These are phyloP conservation scores for Eriosoma lanigerum DNA, from an alignment of 1,140 invertebrate species.

Conservation along the genomic window DNA sequence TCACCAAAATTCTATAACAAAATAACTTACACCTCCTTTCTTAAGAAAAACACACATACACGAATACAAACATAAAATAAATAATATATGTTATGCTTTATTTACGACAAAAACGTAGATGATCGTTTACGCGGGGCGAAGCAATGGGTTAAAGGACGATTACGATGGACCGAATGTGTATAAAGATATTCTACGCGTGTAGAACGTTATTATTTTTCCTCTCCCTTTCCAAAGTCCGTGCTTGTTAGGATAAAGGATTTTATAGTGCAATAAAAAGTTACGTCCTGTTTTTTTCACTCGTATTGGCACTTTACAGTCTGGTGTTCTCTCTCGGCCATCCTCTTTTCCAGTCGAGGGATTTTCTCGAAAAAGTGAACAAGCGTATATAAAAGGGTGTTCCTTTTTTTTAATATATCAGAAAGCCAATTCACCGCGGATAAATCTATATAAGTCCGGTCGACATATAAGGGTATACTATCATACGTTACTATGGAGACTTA, in stretches of 20 bases:
- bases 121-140: too few relatives aligned
- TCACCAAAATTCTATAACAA: too few relatives aligned
- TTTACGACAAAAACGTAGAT: too few relatives aligned
- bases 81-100: not conserved
- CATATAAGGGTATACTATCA: too few relatives aligned
- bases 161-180: not conserved
- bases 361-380: too few relatives aligned
- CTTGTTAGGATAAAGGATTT: conserved; percentile 26
- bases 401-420: conserved; percentile 8
- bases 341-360: too few relatives aligned
- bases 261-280: conserved; percentile 16
- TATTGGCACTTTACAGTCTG: conserved; percentile 10
- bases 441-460: too few relatives aligned
- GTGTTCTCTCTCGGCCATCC: too few relatives aligned
- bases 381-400: not conserved
- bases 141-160: not conserved
- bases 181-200: not conserved
- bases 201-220: not conserved
- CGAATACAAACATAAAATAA: not conserved
- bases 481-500: too few relatives aligned
- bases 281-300: conserved; percentile 7
- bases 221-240: not conserved
- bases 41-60: not conserved
- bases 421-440: not conserved
- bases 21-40: too few relatives aligned